A percentile compares a stretch with the other conserved stretches of the same genome.
Evolutionary conservation across 2,797 vertebrate genomes (phyloP).

Genomic region (Sebastolobus alascanus): DNA sequence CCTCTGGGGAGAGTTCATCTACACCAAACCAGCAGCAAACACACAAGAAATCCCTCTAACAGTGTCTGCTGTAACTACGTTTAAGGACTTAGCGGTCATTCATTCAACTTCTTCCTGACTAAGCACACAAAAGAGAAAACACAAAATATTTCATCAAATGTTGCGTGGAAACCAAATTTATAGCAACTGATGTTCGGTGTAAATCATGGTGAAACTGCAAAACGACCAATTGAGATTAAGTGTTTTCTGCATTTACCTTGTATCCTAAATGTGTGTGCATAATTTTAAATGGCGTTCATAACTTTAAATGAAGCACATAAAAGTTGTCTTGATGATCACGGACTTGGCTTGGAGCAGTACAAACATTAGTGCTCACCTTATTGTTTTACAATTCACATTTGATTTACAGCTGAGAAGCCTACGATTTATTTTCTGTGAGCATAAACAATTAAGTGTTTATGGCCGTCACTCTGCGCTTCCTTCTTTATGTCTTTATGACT

Average conservation of each 20-base stretch:
- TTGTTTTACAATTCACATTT: constrained; percentile 51
- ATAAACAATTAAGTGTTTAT: constrained; percentile 77
- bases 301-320: constrained; percentile 43
- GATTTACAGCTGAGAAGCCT: constrained; percentile 58
- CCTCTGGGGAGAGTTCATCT: constrained; percentile 81
- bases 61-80: constrained; percentile 69
- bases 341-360: constrained; percentile 26
- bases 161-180: constrained; percentile 15
- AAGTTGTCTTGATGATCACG: constrained; percentile 49
- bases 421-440: constrained; percentile 57
- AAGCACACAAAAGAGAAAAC: constrained; percentile 37
- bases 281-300: constrained; percentile 23
- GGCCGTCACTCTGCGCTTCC: constrained; percentile 63
- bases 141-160: constrained; percentile 4
- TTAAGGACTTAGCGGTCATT: constrained; percentile 72
- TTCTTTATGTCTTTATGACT: constrained; percentile 73
- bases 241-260: constrained; percentile 21
- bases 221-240: neutral
- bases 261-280: constrained; percentile 15
- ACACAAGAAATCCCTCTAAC: constrained; percentile 53
- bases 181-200: neutral
- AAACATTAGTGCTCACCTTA: constrained; percentile 26
- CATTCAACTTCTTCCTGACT: constrained; percentile 56
- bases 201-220: constrained; percentile 8
- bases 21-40: constrained; percentile 63